These are phyloP conservation scores for Carlito syrichta DNA, from an alignment of 2,113 vertebrate species.

Conservation along the genomic window DNA sequence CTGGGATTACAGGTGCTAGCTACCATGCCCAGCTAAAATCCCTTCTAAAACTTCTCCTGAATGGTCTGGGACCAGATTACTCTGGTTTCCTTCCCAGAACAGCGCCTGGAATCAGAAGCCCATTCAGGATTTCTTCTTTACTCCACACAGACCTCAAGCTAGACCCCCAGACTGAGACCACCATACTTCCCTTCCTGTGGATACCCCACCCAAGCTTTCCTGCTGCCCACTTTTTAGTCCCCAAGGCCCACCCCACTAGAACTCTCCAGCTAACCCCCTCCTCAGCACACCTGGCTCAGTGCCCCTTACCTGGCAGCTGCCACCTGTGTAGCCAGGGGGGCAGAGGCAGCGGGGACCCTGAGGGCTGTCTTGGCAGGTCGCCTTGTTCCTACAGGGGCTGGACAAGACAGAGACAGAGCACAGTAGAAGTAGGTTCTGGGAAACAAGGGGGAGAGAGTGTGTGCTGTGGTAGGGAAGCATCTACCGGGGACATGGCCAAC, in stretches of 20 bases:
- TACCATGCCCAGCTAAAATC: too few species aligned
- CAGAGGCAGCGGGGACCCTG: constrained; percentile 74
- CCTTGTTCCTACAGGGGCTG: constrained; percentile 74
- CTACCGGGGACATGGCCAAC: background rate
- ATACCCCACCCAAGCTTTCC: background rate
- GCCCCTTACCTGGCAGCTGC: constrained; percentile 73
- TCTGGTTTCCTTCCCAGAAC: background rate
- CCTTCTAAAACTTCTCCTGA: background rate
- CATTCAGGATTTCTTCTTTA: background rate
- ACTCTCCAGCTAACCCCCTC: background rate
- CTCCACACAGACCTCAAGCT: background rate
- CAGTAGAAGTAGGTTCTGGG: background rate
- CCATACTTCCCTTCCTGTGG: background rate
- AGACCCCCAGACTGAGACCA: background rate
- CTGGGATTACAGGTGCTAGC: too few species aligned
- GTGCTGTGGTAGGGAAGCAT: background rate
- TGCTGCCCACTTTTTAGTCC: background rate
- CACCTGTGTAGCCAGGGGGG: constrained; percentile 69
- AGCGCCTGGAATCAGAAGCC: background rate
- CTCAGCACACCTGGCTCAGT: background rate
- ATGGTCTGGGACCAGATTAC: background rate
- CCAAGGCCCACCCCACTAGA: background rate
- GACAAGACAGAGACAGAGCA: background rate
- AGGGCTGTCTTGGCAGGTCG: constrained; percentile 73
- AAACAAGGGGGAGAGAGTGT: too few species aligned